Percentiles rank a stretch among this genome's conserved stretches.
Conservation (phyloP, 2,888 invertebrate genomes). For the Uloborus plumipes region DNA sequence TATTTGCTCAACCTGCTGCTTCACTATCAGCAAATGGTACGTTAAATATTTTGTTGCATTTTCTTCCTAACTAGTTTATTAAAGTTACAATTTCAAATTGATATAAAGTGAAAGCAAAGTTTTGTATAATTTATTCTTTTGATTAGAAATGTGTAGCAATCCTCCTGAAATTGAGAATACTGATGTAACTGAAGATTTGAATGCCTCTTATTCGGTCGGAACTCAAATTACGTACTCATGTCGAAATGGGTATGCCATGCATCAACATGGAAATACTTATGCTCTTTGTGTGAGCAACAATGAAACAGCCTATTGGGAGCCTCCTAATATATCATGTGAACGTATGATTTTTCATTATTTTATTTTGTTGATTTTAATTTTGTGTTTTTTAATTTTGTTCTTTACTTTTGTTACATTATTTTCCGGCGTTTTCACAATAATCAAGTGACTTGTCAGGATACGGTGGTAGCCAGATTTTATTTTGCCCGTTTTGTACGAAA, state of each 20-base stretch:
- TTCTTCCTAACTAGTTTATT: no score
- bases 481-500: no score
- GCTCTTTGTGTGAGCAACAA: slow-evolving; percentile 29
- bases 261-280: slow-evolving; percentile 22
- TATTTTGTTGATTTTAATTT: slow-evolving; percentile 1
- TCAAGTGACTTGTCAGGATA: no score
- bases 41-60: no score
- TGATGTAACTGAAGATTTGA: slow-evolving; percentile 7
- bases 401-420: background rate
- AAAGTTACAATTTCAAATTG: no score
- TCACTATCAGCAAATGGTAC: no score
- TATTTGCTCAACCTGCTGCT: no score
- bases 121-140: background rate
- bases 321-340: slow-evolving; percentile 26
- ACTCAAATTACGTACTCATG: slow-evolving; percentile 26
- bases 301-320: slow-evolving; percentile 25
- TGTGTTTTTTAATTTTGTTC: no score
- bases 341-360: slow-evolving; percentile 25
- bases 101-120: no score
- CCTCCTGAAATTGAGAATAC: slow-evolving; percentile 34
- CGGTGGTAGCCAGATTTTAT: no score
- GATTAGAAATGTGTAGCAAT: slow-evolving; percentile 29
- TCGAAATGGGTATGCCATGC: slow-evolving; percentile 17
- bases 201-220: slow-evolving; percentile 24
- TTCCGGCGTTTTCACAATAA: background rate